Base-by-base conservation (phyloP, 92 coral and sea anemone species). In the Blastomussa wellsi region DNA sequence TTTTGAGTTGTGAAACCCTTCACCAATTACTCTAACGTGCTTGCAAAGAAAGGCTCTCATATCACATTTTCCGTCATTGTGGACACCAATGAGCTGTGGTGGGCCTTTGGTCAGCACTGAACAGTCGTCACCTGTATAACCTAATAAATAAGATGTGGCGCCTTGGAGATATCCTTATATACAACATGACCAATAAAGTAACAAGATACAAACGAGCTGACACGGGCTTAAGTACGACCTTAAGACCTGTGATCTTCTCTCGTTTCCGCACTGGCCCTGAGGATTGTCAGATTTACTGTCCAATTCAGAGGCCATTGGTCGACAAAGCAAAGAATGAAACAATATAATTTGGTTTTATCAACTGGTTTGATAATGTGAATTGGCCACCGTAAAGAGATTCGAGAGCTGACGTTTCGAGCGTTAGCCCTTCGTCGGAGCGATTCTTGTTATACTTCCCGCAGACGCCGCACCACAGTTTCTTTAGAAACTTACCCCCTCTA, bases 101-200 rank as follows among this genome's bases (percentile, higher is more conserved):
- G 98, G 88, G 41, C 80, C 51, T 73, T 86, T 86, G 24, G 84
- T 68, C 38, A 82, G 79, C 22, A 96, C 92, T 28, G 98, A 96
- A 75, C 98, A 96, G 89, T 96, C 98, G 36, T 87, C 90, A 11
- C 92, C 80, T 11, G 86, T 88, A 74, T 89, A 91, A 67, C 93
- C 98, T 96, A 20, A 51, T 29, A 32, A 70, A 64, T 6, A 11
- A 32, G 1, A 65, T 35, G 35, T 4, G 4, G 24, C 16, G 28
- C 14, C 9, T 28, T 26, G 7, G 35, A 11, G 14, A 62, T 26
- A 29, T 26, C 68, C 2, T 0, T 62, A 62, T 62, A 28, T 62
- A 1, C 33, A 28, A 28, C 68, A 62, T 26, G 33, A 17, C 68
- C 32, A 62, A 28, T 10, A 29, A 4, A 62, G 26, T 15, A 14